Evolutionary conservation across 1,140 invertebrate species (phyloP).

Genomic region (Asobara japonica): DNA sequence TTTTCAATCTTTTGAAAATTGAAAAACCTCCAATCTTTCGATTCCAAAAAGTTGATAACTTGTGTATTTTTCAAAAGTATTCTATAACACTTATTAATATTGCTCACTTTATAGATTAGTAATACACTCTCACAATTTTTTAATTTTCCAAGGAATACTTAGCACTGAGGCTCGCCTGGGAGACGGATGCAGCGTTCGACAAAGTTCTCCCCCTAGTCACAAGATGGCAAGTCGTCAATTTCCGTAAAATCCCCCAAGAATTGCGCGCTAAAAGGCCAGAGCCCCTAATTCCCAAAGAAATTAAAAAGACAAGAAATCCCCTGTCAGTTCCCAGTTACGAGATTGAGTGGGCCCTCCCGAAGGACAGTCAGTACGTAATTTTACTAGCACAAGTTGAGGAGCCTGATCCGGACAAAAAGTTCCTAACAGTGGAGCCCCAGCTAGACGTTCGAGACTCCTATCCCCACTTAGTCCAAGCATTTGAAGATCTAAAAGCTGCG

Average conservation of each 20-base stretch:
- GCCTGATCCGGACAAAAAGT: conserved; percentile 48
- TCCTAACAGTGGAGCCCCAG: conserved; percentile 74
- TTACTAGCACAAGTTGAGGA: conserved; percentile 63
- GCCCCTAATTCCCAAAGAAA: conserved; percentile 63
- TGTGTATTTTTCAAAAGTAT: too few relatives aligned
- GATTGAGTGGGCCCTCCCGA: conserved; percentile 71
- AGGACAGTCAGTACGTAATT: conserved; percentile 67
- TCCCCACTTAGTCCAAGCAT: conserved; percentile 73
- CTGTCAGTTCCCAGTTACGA: conserved; percentile 75
- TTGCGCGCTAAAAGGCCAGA: conserved; percentile 39
- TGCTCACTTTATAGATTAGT: too few relatives aligned
- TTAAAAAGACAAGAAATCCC: conserved; percentile 72
- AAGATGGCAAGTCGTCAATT: conserved; percentile 73
- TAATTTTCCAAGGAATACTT: conserved; percentile 70
- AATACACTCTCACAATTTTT: too few relatives aligned
- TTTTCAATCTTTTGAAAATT: too few relatives aligned
- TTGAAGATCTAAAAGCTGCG: conserved; percentile 65
- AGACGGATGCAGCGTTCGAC: conserved; percentile 78
- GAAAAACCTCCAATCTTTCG: too few relatives aligned
- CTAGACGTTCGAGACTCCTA: conserved; percentile 72
- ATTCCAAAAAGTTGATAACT: too few relatives aligned
- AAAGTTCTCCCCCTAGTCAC: conserved; percentile 82
- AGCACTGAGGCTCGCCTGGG: conserved; percentile 75
- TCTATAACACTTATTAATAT: too few relatives aligned
- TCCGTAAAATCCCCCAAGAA: conserved; percentile 46